A percentile compares a stretch with the other conserved stretches of the same genome.
These are phyloP conservation scores for Bhutanitis thaidina DNA, from an alignment of 2,888 invertebrate genomes.

Conservation along the genomic window DNA sequence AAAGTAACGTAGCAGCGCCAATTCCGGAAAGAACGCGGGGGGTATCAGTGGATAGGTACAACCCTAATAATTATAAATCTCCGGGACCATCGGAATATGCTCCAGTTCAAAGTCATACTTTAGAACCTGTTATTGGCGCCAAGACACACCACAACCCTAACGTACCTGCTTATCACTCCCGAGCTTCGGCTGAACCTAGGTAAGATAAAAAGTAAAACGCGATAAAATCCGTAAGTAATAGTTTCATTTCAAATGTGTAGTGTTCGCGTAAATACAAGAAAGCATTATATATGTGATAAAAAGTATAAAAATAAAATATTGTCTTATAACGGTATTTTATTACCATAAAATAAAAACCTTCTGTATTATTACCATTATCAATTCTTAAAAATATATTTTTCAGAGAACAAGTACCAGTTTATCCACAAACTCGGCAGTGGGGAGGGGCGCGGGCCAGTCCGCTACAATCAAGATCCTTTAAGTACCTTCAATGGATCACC, in stretches of 20 bases:
- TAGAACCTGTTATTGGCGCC: slow-evolving; percentile 55
- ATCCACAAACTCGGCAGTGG: slow-evolving; percentile 54
- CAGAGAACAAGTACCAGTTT: slow-evolving; percentile 66
- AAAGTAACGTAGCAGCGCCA: slow-evolving; percentile 40
- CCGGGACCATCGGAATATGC: slow-evolving; percentile 61
- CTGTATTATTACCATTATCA: too few relatives aligned
- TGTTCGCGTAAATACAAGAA: too few relatives aligned
- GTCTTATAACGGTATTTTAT: too few relatives aligned
- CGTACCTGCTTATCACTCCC: slow-evolving; percentile 70
- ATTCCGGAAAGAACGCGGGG: slow-evolving; percentile 61
- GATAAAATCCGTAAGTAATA: too few relatives aligned
- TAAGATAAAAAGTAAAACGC: slow-evolving; percentile 30
- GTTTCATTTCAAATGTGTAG: too few relatives aligned
- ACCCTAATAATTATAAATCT: slow-evolving; percentile 63
- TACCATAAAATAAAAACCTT: too few relatives aligned
- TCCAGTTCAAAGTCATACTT: slow-evolving; percentile 70
- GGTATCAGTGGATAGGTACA: slow-evolving; percentile 71
- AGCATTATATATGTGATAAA: too few relatives aligned
- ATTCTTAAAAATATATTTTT: slow-evolving; percentile 26
- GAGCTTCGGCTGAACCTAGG: slow-evolving; percentile 74
- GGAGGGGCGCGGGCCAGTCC: slow-evolving; percentile 62
- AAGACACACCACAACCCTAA: slow-evolving; percentile 66
- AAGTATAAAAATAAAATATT: too few relatives aligned
- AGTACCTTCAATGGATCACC: slow-evolving; percentile 77
- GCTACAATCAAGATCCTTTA: slow-evolving; percentile 75